phyloP scores from a whole-genome alignment of 2,797 vertebrate species.

The Ctenosaura bakeri region DNA sequence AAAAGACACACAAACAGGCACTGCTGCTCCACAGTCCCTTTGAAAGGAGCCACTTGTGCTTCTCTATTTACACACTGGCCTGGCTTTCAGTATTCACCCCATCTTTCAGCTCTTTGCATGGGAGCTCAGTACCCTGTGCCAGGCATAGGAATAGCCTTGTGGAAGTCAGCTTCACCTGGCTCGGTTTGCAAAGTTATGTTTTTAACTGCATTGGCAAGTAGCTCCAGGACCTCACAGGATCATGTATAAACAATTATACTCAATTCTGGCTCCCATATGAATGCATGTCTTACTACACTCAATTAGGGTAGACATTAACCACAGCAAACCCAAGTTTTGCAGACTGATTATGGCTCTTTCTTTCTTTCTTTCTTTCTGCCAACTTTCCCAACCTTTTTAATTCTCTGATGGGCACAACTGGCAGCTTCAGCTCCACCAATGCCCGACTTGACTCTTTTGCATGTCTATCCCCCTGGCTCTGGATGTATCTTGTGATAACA shows the following conservation, averaged over 20 bases:
- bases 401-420: neutral
- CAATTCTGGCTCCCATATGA: neutral
- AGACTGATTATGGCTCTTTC: neutral
- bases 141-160: neutral
- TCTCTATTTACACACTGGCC: conserved; percentile 7
- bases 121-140: neutral
- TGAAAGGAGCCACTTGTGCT: neutral
- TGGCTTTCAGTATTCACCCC: neutral
- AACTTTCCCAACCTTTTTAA: no score
- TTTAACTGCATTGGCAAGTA: neutral
- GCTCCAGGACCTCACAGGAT: neutral
- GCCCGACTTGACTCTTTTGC: neutral
- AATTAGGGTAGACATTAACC: neutral
- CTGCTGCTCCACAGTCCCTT: conserved; percentile 17
- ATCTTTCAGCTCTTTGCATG: neutral
- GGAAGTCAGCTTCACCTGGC: neutral
- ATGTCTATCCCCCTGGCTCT: no score
- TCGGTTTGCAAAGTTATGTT: neutral
- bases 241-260: neutral
- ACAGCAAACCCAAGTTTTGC: neutral
- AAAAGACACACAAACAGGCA: conserved; percentile 9
- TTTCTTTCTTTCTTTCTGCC: no score
- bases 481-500: neutral
- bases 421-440: neutral
- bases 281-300: neutral